These are phyloP conservation scores for Tychaedon coryphoeus DNA, from an alignment of 2,113 vertebrate species.

Conservation along the genomic window DNA sequence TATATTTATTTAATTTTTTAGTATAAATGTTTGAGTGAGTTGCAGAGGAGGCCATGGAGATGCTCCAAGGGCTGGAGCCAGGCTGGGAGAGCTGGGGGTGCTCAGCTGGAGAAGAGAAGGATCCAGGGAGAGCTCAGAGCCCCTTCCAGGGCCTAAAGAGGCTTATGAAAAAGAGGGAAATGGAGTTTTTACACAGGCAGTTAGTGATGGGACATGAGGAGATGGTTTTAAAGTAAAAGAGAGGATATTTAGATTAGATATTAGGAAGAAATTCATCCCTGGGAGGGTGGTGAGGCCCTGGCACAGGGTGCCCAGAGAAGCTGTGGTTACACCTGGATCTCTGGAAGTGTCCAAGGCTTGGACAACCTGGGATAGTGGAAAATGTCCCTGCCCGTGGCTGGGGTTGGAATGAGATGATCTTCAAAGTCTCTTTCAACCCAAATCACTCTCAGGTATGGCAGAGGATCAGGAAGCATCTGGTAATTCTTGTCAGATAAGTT, in stretches of 20 bases:
- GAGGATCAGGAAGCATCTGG: neutral
- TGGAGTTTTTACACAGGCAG: neutral
- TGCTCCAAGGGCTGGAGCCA: neutral
- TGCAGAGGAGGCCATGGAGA: neutral
- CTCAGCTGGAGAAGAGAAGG: neutral
- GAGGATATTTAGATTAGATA: neutral
- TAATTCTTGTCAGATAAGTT: neutral
- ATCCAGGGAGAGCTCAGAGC: neutral
- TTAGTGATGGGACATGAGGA: neutral
- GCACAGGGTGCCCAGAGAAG: neutral
- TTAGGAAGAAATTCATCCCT: accelerated
- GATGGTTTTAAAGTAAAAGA: neutral
- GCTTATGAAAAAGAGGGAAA: neutral
- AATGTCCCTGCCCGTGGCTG: neutral
- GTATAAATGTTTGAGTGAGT: too few relatives aligned
- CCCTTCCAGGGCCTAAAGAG: neutral
- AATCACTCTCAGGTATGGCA: neutral
- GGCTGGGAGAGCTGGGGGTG: too few relatives aligned
- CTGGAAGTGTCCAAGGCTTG: neutral
- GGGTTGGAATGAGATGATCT: neutral
- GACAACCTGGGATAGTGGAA: accelerated
- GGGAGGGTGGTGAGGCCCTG: accelerated
- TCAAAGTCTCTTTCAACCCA: neutral
- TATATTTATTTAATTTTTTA: too few relatives aligned
- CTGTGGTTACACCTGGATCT: neutral